These are phyloP conservation scores for Actinemys pallida DNA, from an alignment of 2,113 vertebrate genomes.

Conservation along the genomic window DNA sequence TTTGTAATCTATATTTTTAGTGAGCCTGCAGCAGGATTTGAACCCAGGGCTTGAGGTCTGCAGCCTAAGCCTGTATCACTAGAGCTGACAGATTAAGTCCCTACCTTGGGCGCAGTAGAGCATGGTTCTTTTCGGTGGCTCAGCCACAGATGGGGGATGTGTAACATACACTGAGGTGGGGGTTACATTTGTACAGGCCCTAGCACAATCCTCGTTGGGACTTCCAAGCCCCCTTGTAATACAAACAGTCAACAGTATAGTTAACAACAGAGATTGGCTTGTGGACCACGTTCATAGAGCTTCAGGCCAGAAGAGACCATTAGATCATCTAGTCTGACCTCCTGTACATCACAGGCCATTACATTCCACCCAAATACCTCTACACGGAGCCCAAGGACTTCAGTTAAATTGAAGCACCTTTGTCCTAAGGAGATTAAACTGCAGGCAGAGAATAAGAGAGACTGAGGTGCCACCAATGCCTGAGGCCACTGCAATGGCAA, in stretches of 20 bases:
- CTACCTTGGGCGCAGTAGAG: neutral
- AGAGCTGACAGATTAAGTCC: neutral
- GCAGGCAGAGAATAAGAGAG: neutral
- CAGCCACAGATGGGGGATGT: neutral
- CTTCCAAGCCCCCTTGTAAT: too few relatives aligned
- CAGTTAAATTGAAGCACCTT: neutral
- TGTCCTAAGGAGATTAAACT: constrained; percentile 4
- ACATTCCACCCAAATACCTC: neutral
- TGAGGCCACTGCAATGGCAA: too few relatives aligned
- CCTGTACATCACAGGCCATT: neutral
- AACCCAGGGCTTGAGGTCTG: neutral
- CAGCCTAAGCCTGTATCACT: neutral
- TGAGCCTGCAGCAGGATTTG: neutral
- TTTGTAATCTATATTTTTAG: neutral
- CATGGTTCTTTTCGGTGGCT: neutral
- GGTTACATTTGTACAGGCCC: too few relatives aligned
- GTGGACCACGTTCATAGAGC: too few relatives aligned
- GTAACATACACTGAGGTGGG: neutral
- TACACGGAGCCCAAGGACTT: neutral
- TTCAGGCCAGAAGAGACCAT: neutral
- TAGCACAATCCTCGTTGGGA: too few relatives aligned
- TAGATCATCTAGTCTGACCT: neutral
- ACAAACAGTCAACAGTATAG: too few relatives aligned
- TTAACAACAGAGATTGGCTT: too few relatives aligned
- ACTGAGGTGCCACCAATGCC: too few relatives aligned